Percentiles rank a stretch among this genome's conserved stretches.
Evolutionary conservation across 2,113 vertebrate genomes (phyloP).

Genomic region (Stegostoma tigrinum): DNA sequence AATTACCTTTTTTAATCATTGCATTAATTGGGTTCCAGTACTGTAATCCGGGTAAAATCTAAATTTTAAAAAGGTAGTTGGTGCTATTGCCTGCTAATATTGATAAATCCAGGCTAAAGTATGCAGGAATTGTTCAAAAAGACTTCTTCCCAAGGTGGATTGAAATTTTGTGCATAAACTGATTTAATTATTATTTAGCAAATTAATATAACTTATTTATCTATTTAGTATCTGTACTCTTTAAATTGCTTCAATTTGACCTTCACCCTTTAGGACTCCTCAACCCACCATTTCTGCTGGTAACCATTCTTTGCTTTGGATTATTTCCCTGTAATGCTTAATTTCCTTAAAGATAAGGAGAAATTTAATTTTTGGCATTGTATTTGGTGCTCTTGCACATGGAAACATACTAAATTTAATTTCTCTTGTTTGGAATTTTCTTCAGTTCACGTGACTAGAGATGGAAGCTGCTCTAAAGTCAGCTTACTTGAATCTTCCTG

Average conservation of each 20-base stretch:
- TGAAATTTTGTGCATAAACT: background rate
- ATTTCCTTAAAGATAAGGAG: too few species aligned
- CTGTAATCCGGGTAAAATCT: background rate
- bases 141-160: background rate
- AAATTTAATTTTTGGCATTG: background rate
- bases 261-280: too few species aligned
- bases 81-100: background rate
- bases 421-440: background rate
- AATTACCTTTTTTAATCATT: background rate
- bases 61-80: background rate
- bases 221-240: too few species aligned
- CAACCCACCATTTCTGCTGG: too few species aligned
- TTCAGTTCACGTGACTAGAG: too few species aligned
- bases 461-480: background rate
- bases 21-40: background rate
- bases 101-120: background rate
- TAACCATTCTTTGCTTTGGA: too few species aligned
- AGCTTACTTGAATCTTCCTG: background rate
- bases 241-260: too few species aligned
- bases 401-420: background rate
- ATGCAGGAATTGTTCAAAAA: too few species aligned
- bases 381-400: background rate
- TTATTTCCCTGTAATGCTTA: too few species aligned
- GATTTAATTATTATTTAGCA: too few species aligned
- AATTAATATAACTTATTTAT: too few species aligned